phyloP scores from a whole-genome alignment of 1,140 invertebrate genomes.

The Pogonus chalceus region DNA sequence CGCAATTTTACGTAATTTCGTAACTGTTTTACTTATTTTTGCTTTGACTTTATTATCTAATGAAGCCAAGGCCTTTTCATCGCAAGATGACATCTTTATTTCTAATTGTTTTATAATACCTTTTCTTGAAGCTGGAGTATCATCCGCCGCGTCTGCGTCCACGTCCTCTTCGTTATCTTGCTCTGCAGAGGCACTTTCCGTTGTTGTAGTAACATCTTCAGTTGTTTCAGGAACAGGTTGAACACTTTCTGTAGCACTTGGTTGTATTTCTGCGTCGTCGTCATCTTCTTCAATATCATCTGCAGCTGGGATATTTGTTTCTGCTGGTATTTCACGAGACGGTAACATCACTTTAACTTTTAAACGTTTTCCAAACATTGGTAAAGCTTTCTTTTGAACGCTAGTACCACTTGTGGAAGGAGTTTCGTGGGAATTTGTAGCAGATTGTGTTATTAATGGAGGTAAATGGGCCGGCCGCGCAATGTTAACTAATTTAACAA shows the following conservation, averaged over 20 bases:
- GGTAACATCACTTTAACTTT: conserved; percentile 24
- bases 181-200: background rate
- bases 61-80: background rate
- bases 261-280: conserved; percentile 21
- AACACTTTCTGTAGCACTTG: background rate
- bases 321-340: conserved; percentile 8
- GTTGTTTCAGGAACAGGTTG: background rate
- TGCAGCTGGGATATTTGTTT: conserved; percentile 20
- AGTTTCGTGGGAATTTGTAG: background rate
- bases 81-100: background rate
- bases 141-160: background rate
- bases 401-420: background rate
- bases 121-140: conserved; percentile 9
- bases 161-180: conserved; percentile 3
- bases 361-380: conserved; percentile 30
- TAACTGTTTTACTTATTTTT: conserved; percentile 17
- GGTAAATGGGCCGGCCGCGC: conserved; percentile 63
- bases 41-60: conserved; percentile 14
- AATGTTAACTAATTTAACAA: conserved; percentile 64
- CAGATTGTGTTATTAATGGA: conserved; percentile 30
- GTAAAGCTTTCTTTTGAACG: conserved; percentile 16
- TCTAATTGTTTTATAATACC: background rate
- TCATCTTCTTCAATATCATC: conserved; percentile 34
- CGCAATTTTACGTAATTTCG: conserved; percentile 17
- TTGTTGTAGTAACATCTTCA: background rate